Percentiles rank a stretch among this genome's conserved stretches.
Conservation (phyloP, 2,113 vertebrate species). For the Ceyx margarethae region DNA sequence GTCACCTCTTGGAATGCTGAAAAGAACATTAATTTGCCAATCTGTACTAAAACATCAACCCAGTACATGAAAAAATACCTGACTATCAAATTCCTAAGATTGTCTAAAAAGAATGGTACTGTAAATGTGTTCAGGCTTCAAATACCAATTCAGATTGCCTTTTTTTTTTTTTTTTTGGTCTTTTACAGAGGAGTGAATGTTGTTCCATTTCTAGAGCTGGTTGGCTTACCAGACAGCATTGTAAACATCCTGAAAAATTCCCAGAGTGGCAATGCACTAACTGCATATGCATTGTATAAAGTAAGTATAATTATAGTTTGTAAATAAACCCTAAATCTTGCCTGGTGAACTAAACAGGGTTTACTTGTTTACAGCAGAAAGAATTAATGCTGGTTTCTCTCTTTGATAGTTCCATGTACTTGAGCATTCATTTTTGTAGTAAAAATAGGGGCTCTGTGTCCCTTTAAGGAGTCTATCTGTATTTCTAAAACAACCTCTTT, state of each 20-base stretch:
- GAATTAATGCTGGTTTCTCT: neutral
- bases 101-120: neutral
- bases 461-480: neutral
- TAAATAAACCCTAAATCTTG: neutral
- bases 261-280: slow-evolving; percentile 88
- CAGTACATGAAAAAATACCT: neutral
- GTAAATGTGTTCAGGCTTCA: neutral
- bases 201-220: slow-evolving; percentile 86
- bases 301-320: slow-evolving; percentile 71
- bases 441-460: neutral
- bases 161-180: slow-evolving; percentile 30
- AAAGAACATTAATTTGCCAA: neutral
- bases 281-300: slow-evolving; percentile 96
- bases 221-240: slow-evolving; percentile 85
- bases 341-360: neutral
- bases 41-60: neutral
- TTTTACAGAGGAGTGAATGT: slow-evolving; percentile 88
- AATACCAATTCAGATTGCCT: neutral
- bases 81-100: neutral
- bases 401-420: neutral
- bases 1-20: neutral
- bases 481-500: neutral
- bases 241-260: slow-evolving; percentile 86
- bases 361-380: neutral
- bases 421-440: neutral